Evolutionary conservation across 2,797 vertebrate species (phyloP).

Genomic region (Hybognathus amarus): DNA sequence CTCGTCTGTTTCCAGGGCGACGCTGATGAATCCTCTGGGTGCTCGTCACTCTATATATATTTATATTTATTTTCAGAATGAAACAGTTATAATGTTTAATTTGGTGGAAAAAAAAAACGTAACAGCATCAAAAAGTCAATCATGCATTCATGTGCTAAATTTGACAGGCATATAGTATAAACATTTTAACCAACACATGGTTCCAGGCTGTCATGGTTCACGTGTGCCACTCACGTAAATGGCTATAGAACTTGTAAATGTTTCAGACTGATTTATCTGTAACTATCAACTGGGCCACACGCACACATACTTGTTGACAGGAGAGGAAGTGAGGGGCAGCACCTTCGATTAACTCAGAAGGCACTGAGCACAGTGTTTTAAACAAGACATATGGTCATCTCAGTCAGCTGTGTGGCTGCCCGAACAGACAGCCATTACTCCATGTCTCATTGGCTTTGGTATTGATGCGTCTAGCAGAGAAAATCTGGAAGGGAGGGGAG

Average conservation of each 20-base stretch:
- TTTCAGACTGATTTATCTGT: slow-evolving; percentile 27
- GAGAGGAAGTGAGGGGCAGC: slow-evolving; percentile 42
- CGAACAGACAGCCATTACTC: slow-evolving; percentile 69
- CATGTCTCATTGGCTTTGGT: slow-evolving; percentile 74
- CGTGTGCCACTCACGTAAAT: slow-evolving; percentile 34
- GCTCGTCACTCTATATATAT: too few relatives aligned
- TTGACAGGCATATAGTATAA: not conserved
- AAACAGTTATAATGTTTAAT: not conserved
- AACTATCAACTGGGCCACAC: slow-evolving; percentile 18
- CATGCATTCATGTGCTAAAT: not conserved
- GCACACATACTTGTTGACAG: slow-evolving; percentile 43
- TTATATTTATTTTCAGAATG: not conserved
- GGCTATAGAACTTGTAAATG: not conserved
- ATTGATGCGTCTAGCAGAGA: slow-evolving; percentile 34
- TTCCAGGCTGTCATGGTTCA: not conserved
- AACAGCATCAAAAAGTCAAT: not conserved
- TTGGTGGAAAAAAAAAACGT: too few relatives aligned
- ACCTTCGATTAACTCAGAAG: slow-evolving; percentile 62
- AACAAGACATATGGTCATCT: slow-evolving; percentile 72
- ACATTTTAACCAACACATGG: slow-evolving; percentile 4
- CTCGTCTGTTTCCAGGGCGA: too few relatives aligned
- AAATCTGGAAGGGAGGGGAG: not conserved
- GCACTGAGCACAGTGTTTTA: slow-evolving; percentile 65
- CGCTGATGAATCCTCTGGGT: too few relatives aligned
- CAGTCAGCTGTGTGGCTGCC: slow-evolving; percentile 66